Evolutionary conservation across 2,797 vertebrate species (phyloP).

Genomic region (Takifugu rubripes): DNA sequence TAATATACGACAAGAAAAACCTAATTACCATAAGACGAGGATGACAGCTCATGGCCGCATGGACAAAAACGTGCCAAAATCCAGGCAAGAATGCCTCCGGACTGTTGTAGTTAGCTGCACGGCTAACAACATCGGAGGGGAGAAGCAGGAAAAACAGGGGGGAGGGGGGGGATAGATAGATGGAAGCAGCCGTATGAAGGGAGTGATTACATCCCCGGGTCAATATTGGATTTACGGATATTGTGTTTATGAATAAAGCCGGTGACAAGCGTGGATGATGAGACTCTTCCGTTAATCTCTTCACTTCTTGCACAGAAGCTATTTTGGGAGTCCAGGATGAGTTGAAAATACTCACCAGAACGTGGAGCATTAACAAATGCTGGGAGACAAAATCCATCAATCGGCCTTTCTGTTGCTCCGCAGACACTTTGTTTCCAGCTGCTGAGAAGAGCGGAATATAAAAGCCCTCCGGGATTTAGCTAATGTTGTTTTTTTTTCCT

Average conservation of each 20-base stretch:
- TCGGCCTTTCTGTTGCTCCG: slow-evolving; percentile 3
- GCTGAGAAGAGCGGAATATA: slow-evolving; percentile 4
- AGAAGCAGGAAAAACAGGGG: neutral
- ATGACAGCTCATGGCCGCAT: slow-evolving; percentile 11
- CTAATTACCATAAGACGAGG: slow-evolving; percentile 26
- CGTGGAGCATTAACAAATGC: slow-evolving; percentile 13
- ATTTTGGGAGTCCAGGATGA: slow-evolving; percentile 37
- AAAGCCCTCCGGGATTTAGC: slow-evolving; percentile 37
- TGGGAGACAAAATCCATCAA: slow-evolving; percentile 18
- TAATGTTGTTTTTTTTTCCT: slow-evolving; percentile 24
- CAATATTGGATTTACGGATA: slow-evolving; percentile 57
- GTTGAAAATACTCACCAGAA: slow-evolving; percentile 20
- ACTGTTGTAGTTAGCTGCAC: slow-evolving; percentile 22
- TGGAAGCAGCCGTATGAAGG: slow-evolving; percentile 9
- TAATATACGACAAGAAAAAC: slow-evolving; percentile 1
- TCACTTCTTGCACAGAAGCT: slow-evolving; percentile 33
- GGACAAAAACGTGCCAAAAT: slow-evolving; percentile 25
- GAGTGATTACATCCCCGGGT: slow-evolving; percentile 50
- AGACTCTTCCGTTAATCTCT: slow-evolving; percentile 50
- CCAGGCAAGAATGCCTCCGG: slow-evolving; percentile 21
- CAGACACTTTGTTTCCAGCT: slow-evolving; percentile 13
- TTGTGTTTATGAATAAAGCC: slow-evolving; percentile 62
- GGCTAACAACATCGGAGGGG: neutral
- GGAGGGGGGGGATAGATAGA: slow-evolving; percentile 11
- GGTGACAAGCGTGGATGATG: slow-evolving; percentile 46